phyloP scores from a whole-genome alignment of 1,140 invertebrate species.

The Trachelipus rathkii region DNA sequence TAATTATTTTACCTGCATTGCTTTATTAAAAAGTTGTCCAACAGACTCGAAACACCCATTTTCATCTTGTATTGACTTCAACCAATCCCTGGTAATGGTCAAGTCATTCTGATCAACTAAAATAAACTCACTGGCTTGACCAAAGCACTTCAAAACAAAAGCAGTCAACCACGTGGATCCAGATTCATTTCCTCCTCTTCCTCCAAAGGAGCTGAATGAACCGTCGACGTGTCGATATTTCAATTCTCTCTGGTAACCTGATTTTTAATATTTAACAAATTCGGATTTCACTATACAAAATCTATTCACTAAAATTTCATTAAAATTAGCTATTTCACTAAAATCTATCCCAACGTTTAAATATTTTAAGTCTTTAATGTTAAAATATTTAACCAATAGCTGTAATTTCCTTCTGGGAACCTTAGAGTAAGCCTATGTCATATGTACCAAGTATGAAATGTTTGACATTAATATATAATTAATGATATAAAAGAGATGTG shows the following conservation, averaged over 20 bases:
- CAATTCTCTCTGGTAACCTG: conserved; percentile 66
- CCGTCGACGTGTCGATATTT: conserved; percentile 69
- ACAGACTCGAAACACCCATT: conserved; percentile 38
- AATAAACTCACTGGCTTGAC: conserved; percentile 61
- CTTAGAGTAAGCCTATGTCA: too few relatives aligned
- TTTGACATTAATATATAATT: too few relatives aligned
- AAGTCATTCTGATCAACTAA: conserved; percentile 60
- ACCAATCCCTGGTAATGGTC: conserved; percentile 52
- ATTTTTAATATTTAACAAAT: too few relatives aligned
- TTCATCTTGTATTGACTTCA: conserved; percentile 41
- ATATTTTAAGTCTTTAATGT: too few relatives aligned
- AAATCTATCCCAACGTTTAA: too few relatives aligned
- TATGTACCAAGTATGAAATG: too few relatives aligned
- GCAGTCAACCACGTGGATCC: conserved; percentile 80
- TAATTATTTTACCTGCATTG: conserved; percentile 29
- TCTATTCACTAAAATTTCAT: too few relatives aligned
- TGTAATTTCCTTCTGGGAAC: too few relatives aligned
- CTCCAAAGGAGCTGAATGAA: conserved; percentile 76
- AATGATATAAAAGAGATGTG: too few relatives aligned
- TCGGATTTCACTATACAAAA: too few relatives aligned
- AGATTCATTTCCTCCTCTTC: conserved; percentile 56
- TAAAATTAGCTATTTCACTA: too few relatives aligned
- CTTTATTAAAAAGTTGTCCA: conserved; percentile 37
- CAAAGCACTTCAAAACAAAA: conserved; percentile 69
- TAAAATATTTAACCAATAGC: too few relatives aligned